Conservation (phyloP, 2,797 vertebrate genomes). For the Acanthurus tractus region DNA sequence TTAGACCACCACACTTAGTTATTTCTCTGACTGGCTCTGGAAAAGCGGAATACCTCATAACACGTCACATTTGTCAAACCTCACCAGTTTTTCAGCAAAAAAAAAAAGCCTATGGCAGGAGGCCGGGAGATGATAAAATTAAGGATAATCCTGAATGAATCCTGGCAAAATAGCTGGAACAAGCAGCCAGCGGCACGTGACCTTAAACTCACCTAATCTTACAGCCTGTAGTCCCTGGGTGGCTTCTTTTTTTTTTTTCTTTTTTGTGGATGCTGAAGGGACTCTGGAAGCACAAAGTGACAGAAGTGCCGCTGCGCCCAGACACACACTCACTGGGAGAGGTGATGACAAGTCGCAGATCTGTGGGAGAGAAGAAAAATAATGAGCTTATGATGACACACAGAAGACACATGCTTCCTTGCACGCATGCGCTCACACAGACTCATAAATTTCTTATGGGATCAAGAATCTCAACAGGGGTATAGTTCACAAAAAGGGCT, state of each 20-base stretch:
- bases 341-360: slow-evolving; percentile 86
- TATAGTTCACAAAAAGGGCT: slow-evolving; percentile 66
- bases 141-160: slow-evolving; percentile 43
- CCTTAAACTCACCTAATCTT: slow-evolving; percentile 76
- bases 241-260: not conserved
- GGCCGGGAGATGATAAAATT: slow-evolving; percentile 46
- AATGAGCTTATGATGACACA: slow-evolving; percentile 83
- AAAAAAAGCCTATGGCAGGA: not conserved
- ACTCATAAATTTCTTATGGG: slow-evolving; percentile 73
- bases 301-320: slow-evolving; percentile 66
- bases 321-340: slow-evolving; percentile 60
- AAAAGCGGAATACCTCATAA: slow-evolving; percentile 48
- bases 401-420: slow-evolving; percentile 68
- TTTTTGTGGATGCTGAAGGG: slow-evolving; percentile 39
- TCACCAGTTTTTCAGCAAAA: slow-evolving; percentile 22
- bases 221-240: slow-evolving; percentile 58
- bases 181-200: slow-evolving; percentile 51
- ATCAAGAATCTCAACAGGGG: slow-evolving; percentile 69
- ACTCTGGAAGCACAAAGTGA: slow-evolving; percentile 65
- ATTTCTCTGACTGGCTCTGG: slow-evolving; percentile 46
- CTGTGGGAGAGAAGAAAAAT: slow-evolving; percentile 89
- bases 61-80: slow-evolving; percentile 43
- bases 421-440: slow-evolving; percentile 37
- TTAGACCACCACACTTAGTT: slow-evolving; percentile 52
- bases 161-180: slow-evolving; percentile 24